Conservation (phyloP, 2,113 vertebrate species). For the Rhadina sibilatrix region DNA sequence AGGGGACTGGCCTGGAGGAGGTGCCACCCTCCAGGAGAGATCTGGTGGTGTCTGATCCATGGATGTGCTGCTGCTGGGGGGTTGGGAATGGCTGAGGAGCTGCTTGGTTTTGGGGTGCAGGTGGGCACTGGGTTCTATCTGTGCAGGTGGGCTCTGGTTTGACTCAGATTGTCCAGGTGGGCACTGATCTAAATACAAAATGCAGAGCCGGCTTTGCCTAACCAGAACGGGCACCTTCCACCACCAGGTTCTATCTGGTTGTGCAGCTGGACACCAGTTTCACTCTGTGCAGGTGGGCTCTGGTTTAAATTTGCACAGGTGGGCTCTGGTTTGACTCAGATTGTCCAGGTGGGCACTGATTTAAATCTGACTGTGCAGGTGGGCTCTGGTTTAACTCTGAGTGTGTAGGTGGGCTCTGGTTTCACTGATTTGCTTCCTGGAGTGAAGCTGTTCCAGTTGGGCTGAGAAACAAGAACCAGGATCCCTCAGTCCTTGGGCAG, state of each 20-base stretch:
- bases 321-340: background rate
- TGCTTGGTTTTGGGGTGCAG: background rate
- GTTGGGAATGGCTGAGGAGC: background rate
- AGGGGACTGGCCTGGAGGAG: background rate
- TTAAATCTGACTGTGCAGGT: background rate
- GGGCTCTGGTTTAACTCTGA: background rate
- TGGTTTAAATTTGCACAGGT: background rate
- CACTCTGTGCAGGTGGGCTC: background rate
- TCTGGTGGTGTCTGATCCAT: rapidly evolving
- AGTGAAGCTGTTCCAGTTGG: background rate
- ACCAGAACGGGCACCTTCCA: no score
- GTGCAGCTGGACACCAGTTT: background rate
- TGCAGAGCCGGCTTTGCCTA: no score
- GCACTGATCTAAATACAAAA: no score
- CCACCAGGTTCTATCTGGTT: no score
- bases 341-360: no score
- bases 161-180: background rate
- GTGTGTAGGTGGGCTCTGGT: background rate
- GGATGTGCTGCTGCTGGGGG: background rate
- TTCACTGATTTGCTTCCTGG: background rate
- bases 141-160: background rate
- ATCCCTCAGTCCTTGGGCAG: background rate
- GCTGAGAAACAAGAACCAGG: background rate
- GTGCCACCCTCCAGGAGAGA: background rate
- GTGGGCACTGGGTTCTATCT: background rate